phyloP scores from a whole-genome alignment of 2,113 vertebrate genomes.

The Melanostigma gelatinosum region DNA sequence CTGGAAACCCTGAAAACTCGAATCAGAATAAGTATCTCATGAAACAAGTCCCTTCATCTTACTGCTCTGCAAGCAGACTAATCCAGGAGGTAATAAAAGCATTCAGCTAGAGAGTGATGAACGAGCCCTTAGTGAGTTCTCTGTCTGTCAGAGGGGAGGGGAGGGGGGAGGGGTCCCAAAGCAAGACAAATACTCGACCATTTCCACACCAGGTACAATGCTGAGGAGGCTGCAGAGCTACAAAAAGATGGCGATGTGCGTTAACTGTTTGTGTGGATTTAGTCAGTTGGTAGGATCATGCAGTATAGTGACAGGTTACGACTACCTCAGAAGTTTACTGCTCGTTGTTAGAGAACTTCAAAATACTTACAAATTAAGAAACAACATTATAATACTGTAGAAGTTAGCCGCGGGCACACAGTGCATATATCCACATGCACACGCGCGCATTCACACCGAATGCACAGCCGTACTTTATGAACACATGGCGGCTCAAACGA shows the following conservation, averaged over 20 bases:
- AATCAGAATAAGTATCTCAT: not conserved
- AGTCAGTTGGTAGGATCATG: slow-evolving; percentile 66
- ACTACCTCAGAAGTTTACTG: slow-evolving; percentile 64
- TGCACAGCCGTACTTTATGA: slow-evolving; percentile 62
- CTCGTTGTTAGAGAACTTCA: slow-evolving; percentile 55
- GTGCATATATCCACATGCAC: slow-evolving; percentile 60
- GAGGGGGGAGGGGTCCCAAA: slow-evolving; percentile 16
- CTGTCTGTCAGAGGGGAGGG: slow-evolving; percentile 47
- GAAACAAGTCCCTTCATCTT: slow-evolving; percentile 39
- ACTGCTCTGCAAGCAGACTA: slow-evolving; percentile 56
- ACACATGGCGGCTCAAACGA: slow-evolving; percentile 64
- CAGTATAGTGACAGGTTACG: slow-evolving; percentile 66
- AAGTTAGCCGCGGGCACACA: slow-evolving; percentile 65
- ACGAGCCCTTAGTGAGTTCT: slow-evolving; percentile 81
- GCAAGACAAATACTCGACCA: slow-evolving; percentile 45
- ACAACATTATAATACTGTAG: slow-evolving; percentile 79
- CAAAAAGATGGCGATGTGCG: slow-evolving; percentile 54
- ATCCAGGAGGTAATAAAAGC: slow-evolving; percentile 67
- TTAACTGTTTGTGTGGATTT: slow-evolving; percentile 22
- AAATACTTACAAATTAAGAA: slow-evolving; percentile 77
- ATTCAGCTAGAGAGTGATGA: slow-evolving; percentile 67
- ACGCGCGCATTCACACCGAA: slow-evolving; percentile 53
- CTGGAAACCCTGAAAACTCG: slow-evolving; percentile 9
- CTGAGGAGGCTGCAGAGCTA: slow-evolving; percentile 59
- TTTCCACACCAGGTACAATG: slow-evolving; percentile 44